Evolutionary conservation across 2,888 invertebrate genomes (phyloP).

Genomic region (Candidula unifasciata): DNA sequence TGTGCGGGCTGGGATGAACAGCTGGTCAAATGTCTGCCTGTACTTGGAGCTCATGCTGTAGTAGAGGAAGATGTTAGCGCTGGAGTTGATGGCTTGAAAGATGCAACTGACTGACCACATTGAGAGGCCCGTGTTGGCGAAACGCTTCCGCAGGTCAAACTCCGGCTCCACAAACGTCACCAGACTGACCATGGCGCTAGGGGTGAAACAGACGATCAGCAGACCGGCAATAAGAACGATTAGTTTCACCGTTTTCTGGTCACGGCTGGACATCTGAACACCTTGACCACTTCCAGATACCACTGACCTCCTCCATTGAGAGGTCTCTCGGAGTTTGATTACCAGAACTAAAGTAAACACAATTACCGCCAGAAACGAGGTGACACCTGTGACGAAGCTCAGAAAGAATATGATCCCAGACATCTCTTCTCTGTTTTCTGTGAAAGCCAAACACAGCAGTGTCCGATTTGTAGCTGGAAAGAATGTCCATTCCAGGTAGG

Average conservation of each 20-base stretch:
- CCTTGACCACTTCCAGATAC: background rate
- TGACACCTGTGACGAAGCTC: background rate
- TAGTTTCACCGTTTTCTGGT: conserved; percentile 16
- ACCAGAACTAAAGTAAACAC: conserved; percentile 18
- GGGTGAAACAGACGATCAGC: background rate
- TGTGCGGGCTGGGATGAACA: background rate
- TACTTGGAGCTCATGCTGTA: conserved; percentile 16
- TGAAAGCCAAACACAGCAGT: background rate
- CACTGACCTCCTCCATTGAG: background rate
- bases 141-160: background rate
- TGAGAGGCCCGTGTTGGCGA: background rate
- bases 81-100: conserved; percentile 19
- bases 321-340: background rate
- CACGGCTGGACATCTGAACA: background rate
- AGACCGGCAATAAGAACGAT: background rate
- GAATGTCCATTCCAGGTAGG: conserved; percentile 24
- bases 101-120: background rate
- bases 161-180: background rate
- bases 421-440: background rate
- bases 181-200: background rate
- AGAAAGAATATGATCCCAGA: background rate
- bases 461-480: conserved; percentile 13
- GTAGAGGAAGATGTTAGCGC: conserved; percentile 22
- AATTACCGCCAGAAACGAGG: conserved; percentile 20
- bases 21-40: background rate